These are phyloP conservation scores for Cerceris rybyensis DNA, from an alignment of 2,888 invertebrate species.

Conservation along the genomic window DNA sequence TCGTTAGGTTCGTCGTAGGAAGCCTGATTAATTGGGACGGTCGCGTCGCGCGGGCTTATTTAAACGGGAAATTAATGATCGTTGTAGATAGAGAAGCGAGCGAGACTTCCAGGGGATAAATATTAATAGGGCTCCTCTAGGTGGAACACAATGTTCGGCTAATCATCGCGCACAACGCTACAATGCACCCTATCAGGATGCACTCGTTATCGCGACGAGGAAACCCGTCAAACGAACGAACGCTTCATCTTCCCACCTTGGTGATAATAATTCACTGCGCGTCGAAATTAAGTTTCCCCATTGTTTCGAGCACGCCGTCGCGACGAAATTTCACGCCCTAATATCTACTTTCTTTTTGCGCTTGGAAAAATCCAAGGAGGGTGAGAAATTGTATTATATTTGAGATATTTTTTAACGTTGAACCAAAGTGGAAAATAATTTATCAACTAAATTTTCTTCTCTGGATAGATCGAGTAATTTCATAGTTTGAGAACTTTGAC, in stretches of 20 bases:
- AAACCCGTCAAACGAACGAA: constrained; percentile 1
- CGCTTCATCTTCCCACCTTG: constrained; percentile 1
- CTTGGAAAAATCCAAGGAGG: no score
- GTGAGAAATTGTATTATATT: no score
- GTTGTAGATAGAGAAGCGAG: constrained; percentile 5
- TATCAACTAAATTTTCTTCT: no score
- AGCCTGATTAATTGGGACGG: constrained; percentile 57
- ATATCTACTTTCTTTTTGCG: no score
- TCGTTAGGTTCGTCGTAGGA: constrained; percentile 51
- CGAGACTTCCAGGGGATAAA: constrained; percentile 21
- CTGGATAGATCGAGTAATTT: no score
- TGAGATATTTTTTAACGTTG: no score
- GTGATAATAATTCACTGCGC: constrained; percentile 1
- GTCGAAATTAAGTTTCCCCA: neutral
- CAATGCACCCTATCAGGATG: neutral
- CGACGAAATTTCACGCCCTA: neutral
- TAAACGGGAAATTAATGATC: constrained; percentile 61
- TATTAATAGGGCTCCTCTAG: constrained; percentile 12
- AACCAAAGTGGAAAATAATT: no score
- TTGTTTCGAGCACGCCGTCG: neutral
- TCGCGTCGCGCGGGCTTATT: constrained; percentile 29
- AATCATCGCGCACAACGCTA: constrained; percentile 26
- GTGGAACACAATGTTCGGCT: constrained; percentile 27
- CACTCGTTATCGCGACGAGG: neutral
- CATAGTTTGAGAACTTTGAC: no score